Percentiles rank a stretch among this genome's conserved stretches.
phyloP scores from a whole-genome alignment of 2,888 invertebrate species.

The Nomada ferruginata region DNA sequence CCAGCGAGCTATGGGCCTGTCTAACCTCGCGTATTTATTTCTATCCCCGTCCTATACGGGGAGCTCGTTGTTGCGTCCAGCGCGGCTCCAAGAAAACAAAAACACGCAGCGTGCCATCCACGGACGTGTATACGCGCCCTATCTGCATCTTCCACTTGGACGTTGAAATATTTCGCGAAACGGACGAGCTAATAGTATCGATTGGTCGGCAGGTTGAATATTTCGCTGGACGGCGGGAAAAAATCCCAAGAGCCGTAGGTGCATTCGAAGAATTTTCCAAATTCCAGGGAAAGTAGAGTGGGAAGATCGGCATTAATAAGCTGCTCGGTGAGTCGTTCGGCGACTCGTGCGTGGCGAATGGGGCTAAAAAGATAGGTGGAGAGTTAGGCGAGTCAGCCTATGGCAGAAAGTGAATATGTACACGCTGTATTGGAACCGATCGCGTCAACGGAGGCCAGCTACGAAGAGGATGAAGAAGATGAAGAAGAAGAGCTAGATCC shows the following conservation, averaged over 20 bases:
- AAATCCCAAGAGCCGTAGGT: conserved; percentile 5
- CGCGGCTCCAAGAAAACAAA: conserved; percentile 36
- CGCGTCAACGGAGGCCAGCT: conserved; percentile 28
- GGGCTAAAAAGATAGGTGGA: conserved; percentile 38
- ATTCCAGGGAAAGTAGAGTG: background rate
- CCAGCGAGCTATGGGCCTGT: conserved; percentile 52
- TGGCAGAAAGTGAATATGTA: conserved; percentile 64
- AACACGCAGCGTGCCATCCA: conserved; percentile 41
- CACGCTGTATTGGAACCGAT: conserved; percentile 45
- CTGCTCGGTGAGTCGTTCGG: conserved; percentile 40
- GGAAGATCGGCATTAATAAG: background rate
- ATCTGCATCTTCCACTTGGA: conserved; percentile 49
- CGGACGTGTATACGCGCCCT: conserved; percentile 43
- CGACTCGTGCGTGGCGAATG: conserved; percentile 52
- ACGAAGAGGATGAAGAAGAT: conserved; percentile 32
- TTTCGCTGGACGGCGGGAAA: background rate
- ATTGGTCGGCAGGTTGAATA: conserved; percentile 21
- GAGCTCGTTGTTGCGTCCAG: conserved; percentile 5
- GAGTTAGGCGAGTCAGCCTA: conserved; percentile 40
- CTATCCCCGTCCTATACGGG: conserved; percentile 27
- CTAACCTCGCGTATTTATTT: conserved; percentile 51
- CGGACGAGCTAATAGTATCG: conserved; percentile 35
- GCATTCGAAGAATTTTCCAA: too few species aligned
- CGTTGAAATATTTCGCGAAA: conserved; percentile 56
- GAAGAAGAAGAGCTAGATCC: conserved; percentile 64